phyloP scores from a whole-genome alignment of 2,888 invertebrate species.

The Physocephala rufipes region DNA sequence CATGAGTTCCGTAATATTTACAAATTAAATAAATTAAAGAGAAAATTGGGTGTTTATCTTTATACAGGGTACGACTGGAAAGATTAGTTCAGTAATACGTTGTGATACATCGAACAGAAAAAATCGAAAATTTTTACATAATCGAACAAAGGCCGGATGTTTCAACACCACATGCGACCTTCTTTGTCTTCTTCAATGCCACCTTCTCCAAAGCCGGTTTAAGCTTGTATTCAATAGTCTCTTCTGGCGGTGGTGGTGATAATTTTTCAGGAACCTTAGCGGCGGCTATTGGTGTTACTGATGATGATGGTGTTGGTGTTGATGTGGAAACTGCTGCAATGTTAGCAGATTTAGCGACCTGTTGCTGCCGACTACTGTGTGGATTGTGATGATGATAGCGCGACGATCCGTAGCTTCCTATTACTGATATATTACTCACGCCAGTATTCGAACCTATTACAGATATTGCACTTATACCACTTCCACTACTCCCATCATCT shows the following conservation, averaged over 20 bases:
- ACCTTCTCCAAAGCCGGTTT: slow-evolving; percentile 76
- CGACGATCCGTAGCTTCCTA: slow-evolving; percentile 56
- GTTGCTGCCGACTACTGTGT: slow-evolving; percentile 16
- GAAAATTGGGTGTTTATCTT: slow-evolving; percentile 11
- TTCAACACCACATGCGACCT: slow-evolving; percentile 78
- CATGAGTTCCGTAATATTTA: slow-evolving; percentile 17
- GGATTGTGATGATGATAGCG: slow-evolving; percentile 29
- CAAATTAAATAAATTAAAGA: slow-evolving; percentile 29
- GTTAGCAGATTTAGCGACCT: slow-evolving; percentile 7
- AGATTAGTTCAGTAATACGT: neutral
- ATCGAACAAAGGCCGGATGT: slow-evolving; percentile 87
- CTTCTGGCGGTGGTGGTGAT: slow-evolving; percentile 49
- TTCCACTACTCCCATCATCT: slow-evolving; percentile 29
- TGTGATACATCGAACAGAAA: too few species aligned
- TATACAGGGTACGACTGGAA: neutral
- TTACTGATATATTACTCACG: slow-evolving; percentile 61
- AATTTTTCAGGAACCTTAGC: slow-evolving; percentile 15
- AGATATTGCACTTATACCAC: slow-evolving; percentile 41
- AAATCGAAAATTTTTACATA: slow-evolving; percentile 70
- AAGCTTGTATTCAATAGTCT: slow-evolving; percentile 63
- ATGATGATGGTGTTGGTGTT: neutral
- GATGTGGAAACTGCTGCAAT: neutral
- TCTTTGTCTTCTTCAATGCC: slow-evolving; percentile 76
- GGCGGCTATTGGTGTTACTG: neutral
- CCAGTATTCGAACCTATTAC: slow-evolving; percentile 43